Conservation (phyloP, 2,113 vertebrate species). For the Dipodomys stephensi region DNA sequence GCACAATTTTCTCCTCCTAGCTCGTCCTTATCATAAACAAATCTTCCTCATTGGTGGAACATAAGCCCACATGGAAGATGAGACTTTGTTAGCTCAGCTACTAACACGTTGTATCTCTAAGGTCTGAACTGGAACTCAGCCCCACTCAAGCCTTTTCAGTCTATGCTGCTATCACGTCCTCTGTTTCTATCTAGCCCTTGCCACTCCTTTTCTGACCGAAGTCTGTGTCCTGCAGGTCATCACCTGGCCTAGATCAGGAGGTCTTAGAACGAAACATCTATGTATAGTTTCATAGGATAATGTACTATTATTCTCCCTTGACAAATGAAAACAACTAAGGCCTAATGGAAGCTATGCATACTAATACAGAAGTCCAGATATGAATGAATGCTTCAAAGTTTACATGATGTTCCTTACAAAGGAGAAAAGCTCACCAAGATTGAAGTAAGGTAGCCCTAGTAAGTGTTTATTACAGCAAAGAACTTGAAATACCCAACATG, state of each 20-base stretch:
- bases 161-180: not conserved
- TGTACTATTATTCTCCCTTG: not conserved
- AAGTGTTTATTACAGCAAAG: not conserved
- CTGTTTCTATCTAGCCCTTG: not conserved
- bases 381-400: not conserved
- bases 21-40: not conserved
- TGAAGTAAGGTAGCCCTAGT: not conserved
- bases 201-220: not conserved
- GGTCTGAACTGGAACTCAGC: not conserved
- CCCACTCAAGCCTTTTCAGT: not conserved
- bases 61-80: not conserved
- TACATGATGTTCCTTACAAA: not conserved
- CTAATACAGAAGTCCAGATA: not conserved
- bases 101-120: not conserved
- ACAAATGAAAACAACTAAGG: slow-evolving; percentile 12
- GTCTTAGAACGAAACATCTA: not conserved
- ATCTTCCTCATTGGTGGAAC: not conserved
- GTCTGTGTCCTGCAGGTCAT: not conserved
- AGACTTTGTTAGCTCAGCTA: not conserved
- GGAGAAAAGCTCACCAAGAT: not conserved
- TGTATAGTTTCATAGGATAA: not conserved
- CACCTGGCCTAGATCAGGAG: not conserved
- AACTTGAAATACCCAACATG: not conserved
- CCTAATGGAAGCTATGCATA: not conserved
- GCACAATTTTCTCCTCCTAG: not conserved